Evolutionary conservation across 2,888 invertebrate species (phyloP), one percentile per base, ranked within the genome.

Genomic region (Ophioninae sp.): DNA sequence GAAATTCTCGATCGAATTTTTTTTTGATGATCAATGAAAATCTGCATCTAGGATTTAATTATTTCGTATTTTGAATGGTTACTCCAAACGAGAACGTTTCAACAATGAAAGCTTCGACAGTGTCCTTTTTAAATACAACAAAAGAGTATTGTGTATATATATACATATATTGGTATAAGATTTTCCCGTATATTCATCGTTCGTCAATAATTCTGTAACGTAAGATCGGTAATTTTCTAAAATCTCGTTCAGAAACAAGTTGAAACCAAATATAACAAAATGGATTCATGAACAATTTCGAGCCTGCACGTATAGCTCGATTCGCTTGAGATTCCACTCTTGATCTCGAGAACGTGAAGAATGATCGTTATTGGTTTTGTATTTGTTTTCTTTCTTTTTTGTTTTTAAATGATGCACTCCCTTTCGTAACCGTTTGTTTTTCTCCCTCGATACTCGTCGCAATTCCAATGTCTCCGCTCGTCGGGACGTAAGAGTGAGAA

Each of bases 1-100:
- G 13, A 13, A 51, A 51, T 17, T 17, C 22, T 76, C 51, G 58
- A 58, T 58, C 41, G 8, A 59, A 41, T 39, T 41, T 76, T 67
- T 59, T 69, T 17, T 20, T 68, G 67, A 39, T 58, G 37, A 0
- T 44, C 44, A 44, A 3, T 44, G 17, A 51, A 13, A 0, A 51
- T 10, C 13, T 13, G 5, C 51, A 17, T 6, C 51, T 51, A 13
- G 17, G 5, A 17, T 51, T 51, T 51, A 17, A 0, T 17, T 17
- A 51, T 51, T 51, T 51, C 51, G 17, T 5, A 51, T 51, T 51
- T 51, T 51, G 17, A 51, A 51, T 13, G 6, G 6, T 13, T 17
- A 51, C 1, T 30, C 30, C 6, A 51, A 51, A 51, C 51, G 3
- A 0, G 5, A 17, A 51, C 51, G 17, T 51, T 13, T 51, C 51